Percentiles rank a stretch among this genome's conserved stretches.
phyloP scores from a whole-genome alignment of 2,888 invertebrate species.

The Cantharis rustica region DNA sequence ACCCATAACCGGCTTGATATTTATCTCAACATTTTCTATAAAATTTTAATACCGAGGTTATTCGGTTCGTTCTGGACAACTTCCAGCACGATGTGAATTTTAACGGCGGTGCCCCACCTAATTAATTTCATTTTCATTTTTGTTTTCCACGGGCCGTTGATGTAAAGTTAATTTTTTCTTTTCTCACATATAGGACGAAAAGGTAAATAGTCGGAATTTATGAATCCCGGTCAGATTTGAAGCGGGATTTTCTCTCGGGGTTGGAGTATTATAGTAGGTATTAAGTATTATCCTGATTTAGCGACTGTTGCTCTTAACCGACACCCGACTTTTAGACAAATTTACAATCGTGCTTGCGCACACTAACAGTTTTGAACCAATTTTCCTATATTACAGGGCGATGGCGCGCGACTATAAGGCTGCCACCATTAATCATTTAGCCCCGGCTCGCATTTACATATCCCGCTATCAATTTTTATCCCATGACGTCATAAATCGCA shows the following conservation, averaged over 20 bases:
- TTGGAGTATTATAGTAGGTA: conserved; percentile 42
- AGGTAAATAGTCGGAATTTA: conserved; percentile 3
- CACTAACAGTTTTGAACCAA: conserved; percentile 32
- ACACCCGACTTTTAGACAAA: conserved; percentile 47
- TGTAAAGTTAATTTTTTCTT: neutral
- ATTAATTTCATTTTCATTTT: neutral
- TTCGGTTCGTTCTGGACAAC: neutral
- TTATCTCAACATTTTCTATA: neutral
- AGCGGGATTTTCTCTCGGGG: conserved; percentile 22
- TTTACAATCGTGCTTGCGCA: conserved; percentile 47
- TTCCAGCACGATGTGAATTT: neutral
- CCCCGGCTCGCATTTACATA: conserved; percentile 47
- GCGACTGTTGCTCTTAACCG: conserved; percentile 40
- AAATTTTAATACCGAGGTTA: neutral
- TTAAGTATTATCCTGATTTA: conserved; percentile 52
- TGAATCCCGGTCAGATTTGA: neutral
- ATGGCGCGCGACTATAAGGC: conserved; percentile 37
- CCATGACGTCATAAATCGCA: conserved; percentile 47
- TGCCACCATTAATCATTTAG: conserved; percentile 44
- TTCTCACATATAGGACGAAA: neutral
- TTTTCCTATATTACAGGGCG: conserved; percentile 36
- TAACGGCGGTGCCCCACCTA: neutral
- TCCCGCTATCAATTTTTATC: conserved; percentile 50
- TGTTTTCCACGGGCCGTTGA: neutral
- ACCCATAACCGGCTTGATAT: neutral